phyloP scores from a whole-genome alignment of 2,113 vertebrate species.

The Mystacornis crossleyi region DNA sequence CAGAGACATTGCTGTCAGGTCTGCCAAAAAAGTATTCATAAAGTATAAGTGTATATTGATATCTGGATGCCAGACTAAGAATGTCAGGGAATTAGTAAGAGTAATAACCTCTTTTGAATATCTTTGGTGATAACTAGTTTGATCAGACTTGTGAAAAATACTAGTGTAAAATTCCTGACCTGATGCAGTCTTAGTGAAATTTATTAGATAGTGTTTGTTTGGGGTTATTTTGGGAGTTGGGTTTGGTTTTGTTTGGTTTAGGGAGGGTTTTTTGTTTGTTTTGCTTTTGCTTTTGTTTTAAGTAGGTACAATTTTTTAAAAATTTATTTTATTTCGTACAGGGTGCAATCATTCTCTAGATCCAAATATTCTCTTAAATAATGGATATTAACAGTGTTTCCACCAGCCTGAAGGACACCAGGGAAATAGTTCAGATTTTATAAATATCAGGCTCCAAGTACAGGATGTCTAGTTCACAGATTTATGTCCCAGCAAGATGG shows the following conservation, averaged over 20 bases:
- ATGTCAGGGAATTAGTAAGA: background rate
- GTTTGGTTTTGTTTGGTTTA: background rate
- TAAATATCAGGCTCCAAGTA: background rate
- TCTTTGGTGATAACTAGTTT: background rate
- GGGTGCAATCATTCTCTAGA: background rate
- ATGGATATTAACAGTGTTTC: background rate
- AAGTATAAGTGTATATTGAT: rapidly evolving
- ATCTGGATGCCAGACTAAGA: background rate
- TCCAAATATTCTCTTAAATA: background rate
- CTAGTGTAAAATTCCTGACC: background rate
- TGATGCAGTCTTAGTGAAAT: background rate
- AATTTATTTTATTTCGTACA: background rate
- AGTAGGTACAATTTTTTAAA: background rate
- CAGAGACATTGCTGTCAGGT: background rate
- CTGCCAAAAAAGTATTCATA: background rate
- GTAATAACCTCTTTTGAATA: background rate
- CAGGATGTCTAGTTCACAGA: background rate
- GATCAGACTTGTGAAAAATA: background rate
- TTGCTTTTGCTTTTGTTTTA: background rate
- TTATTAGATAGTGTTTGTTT: background rate
- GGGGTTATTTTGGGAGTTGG: background rate
- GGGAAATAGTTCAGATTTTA: background rate
- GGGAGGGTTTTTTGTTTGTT: rapidly evolving
- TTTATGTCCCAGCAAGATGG: rapidly evolving
- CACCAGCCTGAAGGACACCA: background rate